phyloP scores from a whole-genome alignment of 1,140 invertebrate species.

The Plodia interpunctella region DNA sequence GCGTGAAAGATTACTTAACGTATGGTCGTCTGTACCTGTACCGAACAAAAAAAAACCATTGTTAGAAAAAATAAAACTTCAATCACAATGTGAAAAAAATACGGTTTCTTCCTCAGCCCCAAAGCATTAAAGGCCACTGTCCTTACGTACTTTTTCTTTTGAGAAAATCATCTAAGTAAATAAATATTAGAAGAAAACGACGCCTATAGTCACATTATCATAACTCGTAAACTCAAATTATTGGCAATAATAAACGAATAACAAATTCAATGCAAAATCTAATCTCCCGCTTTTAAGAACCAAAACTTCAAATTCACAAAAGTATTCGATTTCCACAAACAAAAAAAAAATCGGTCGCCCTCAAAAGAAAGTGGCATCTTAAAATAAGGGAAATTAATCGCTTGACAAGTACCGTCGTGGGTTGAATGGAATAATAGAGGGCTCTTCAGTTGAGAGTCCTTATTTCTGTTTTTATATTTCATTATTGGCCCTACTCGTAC shows the following conservation, averaged over 20 bases:
- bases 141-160: too few species aligned
- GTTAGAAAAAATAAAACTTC: neutral
- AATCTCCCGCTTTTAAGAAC: neutral
- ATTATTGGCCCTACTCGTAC: conserved; percentile 74
- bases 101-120: too few species aligned
- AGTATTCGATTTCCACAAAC: conserved; percentile 6
- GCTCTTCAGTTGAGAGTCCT: conserved; percentile 65
- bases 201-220: too few species aligned
- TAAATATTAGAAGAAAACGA: too few species aligned
- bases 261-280: neutral
- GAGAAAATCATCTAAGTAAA: too few species aligned
- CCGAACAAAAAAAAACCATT: neutral
- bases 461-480: conserved; percentile 74
- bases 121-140: too few species aligned
- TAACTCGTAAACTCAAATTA: too few species aligned
- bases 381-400: conserved; percentile 59
- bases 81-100: too few species aligned
- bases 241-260: neutral
- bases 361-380: conserved; percentile 13
- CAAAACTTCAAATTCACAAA: neutral
- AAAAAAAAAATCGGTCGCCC: conserved; percentile 1
- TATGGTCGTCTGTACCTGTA: too few species aligned
- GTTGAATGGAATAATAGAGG: conserved; percentile 64
- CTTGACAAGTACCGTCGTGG: conserved; percentile 54
- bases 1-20: too few species aligned